Percentiles rank a stretch among this genome's conserved stretches.
phyloP scores from a whole-genome alignment of 2,888 invertebrate genomes.

The Cephonodes hylas region DNA sequence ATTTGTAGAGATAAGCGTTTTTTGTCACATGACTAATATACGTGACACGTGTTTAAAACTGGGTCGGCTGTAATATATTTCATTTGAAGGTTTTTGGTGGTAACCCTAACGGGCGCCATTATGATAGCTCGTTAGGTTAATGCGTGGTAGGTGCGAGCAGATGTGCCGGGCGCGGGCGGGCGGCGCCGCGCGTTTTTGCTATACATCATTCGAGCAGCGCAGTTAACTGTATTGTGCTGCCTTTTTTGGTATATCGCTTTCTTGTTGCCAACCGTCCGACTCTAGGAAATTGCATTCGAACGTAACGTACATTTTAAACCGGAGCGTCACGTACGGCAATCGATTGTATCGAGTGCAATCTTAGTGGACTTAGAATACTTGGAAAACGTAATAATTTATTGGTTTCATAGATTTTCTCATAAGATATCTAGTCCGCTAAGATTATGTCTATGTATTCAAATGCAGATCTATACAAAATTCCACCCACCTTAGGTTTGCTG shows the following conservation, averaged over 20 bases:
- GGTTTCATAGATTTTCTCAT: too few species aligned
- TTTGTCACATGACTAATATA: slow-evolving; percentile 65
- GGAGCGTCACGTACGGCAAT: neutral
- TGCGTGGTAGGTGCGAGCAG: slow-evolving; percentile 72
- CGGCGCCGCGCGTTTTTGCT: slow-evolving; percentile 59
- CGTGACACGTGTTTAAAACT: slow-evolving; percentile 63
- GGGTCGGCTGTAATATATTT: slow-evolving; percentile 66
- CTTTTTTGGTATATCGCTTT: neutral
- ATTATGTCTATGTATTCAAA: too few species aligned
- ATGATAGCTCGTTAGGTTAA: slow-evolving; percentile 78
- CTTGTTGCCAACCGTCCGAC: neutral
- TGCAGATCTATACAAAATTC: neutral
- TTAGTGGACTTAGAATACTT: too few species aligned
- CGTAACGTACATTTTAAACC: neutral
- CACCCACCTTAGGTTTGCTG: slow-evolving; percentile 61
- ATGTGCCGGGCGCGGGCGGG: slow-evolving; percentile 52
- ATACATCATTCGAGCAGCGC: slow-evolving; percentile 63
- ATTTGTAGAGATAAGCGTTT: slow-evolving; percentile 61
- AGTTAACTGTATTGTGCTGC: slow-evolving; percentile 46
- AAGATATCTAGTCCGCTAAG: too few species aligned
- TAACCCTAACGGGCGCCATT: slow-evolving; percentile 71
- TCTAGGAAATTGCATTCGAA: slow-evolving; percentile 29
- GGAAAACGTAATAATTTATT: too few species aligned
- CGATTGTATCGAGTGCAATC: neutral
- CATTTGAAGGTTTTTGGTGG: slow-evolving; percentile 65